Evolutionary conservation across 1,140 invertebrate species (phyloP).

Genomic region (Dryas iulia): DNA sequence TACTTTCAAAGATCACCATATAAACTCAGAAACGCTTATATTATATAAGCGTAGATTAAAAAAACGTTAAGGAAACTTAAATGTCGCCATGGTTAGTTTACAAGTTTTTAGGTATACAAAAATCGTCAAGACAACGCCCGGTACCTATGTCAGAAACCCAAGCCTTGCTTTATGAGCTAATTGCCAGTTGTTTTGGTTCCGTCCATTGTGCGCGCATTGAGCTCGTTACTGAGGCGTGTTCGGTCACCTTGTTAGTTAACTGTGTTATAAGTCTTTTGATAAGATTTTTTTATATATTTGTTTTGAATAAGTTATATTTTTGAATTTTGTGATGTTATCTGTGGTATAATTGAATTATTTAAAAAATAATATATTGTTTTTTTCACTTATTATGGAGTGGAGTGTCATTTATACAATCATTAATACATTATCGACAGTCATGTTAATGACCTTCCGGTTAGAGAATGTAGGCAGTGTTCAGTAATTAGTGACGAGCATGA

Average conservation of each 20-base stretch:
- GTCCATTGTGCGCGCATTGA: conserved; percentile 31
- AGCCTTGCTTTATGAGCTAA: conserved; percentile 29
- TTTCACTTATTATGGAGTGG: too few relatives aligned
- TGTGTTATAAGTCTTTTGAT: neutral
- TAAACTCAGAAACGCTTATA: too few relatives aligned
- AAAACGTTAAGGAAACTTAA: neutral
- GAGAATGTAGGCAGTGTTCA: neutral
- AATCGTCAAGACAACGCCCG: conserved; percentile 9
- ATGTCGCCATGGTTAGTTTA: neutral
- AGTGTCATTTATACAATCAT: neutral
- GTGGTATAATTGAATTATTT: too few relatives aligned
- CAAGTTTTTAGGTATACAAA: neutral
- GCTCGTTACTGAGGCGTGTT: conserved; percentile 11
- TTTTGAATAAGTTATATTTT: neutral
- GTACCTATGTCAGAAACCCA: neutral
- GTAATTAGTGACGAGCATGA: conserved; percentile 37
- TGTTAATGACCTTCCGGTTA: neutral
- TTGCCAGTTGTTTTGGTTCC: conserved; percentile 42
- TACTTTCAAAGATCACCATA: too few relatives aligned
- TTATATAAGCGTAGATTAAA: too few relatives aligned
- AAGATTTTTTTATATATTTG: neutral
- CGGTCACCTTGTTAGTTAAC: conserved; percentile 4
- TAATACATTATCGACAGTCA: neutral
- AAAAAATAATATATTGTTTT: too few relatives aligned
- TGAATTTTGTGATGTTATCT: too few relatives aligned